phyloP scores from a whole-genome alignment of 2,113 vertebrate genomes.

The Pterophyllum scalare region DNA sequence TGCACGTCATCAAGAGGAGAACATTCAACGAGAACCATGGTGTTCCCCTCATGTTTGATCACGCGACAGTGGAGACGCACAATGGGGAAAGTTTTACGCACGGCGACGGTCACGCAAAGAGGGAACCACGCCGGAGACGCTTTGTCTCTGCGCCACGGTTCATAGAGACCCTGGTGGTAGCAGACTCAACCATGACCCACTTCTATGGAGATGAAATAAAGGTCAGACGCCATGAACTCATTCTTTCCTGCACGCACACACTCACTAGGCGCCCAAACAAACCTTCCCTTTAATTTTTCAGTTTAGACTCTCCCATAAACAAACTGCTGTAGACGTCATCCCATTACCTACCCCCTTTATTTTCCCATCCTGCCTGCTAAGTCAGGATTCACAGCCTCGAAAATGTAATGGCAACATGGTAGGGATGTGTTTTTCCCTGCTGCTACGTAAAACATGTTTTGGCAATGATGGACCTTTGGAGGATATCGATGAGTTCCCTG shows the following conservation, averaged over 20 bases:
- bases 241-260: constrained; percentile 15
- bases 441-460: constrained; percentile 47
- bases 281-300: not conserved
- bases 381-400: not conserved
- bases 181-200: constrained; percentile 86
- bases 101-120: constrained; percentile 49
- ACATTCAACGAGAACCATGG: constrained; percentile 3
- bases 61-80: constrained; percentile 4
- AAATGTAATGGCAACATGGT: not conserved
- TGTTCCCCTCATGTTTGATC: constrained; percentile 42
- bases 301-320: constrained; percentile 22
- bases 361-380: not conserved
- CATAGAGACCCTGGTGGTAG: constrained; percentile 91
- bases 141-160: constrained; percentile 90
- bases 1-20: constrained; percentile 76
- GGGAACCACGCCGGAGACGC: constrained; percentile 77
- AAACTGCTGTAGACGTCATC: constrained; percentile 9
- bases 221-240: constrained; percentile 77
- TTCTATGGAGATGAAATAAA: constrained; percentile 90
- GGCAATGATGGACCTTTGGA: not conserved
- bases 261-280: constrained; percentile 13
- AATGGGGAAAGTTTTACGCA: constrained; percentile 59
- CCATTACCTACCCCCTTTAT: not conserved
- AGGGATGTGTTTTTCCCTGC: constrained; percentile 11
- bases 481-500: constrained; percentile 46